These are phyloP conservation scores for Lepus europaeus DNA, from an alignment of 2,113 vertebrate species.

Conservation along the genomic window DNA sequence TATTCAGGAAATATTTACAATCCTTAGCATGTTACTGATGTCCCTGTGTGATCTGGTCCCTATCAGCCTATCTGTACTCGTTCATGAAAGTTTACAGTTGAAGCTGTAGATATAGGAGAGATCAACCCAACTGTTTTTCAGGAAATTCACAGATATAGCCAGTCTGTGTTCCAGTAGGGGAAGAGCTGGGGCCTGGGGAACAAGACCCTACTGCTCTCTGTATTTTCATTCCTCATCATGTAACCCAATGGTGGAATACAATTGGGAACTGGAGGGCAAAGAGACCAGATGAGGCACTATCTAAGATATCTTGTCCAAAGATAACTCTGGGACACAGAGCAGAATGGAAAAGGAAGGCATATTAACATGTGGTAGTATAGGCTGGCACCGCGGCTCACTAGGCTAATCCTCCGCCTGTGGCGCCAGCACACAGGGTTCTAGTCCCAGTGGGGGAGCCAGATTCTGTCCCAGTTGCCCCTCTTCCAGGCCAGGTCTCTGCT, in stretches of 20 bases:
- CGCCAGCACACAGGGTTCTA: too few species aligned
- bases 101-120: not conserved
- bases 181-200: too few species aligned
- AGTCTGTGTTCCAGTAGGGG: not conserved
- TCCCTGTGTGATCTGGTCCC: not conserved
- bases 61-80: not conserved
- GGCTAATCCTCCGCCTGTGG: too few species aligned
- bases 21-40: not conserved
- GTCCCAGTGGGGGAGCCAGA: too few species aligned
- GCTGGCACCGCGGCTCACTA: not conserved
- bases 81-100: not conserved
- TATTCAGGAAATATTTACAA: conserved; percentile 28
- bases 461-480: too few species aligned
- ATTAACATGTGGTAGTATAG: not conserved
- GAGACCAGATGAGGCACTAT: not conserved
- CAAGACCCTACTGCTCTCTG: not conserved
- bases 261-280: not conserved
- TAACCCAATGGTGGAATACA: not conserved
- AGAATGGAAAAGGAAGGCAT: too few species aligned
- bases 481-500: too few species aligned
- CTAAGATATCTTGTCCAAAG: not conserved
- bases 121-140: not conserved
- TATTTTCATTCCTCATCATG: not conserved
- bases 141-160: not conserved
- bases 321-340: not conserved